Conservation (phyloP, 2,113 vertebrate species). For the Salvelinus fontinalis region DNA sequence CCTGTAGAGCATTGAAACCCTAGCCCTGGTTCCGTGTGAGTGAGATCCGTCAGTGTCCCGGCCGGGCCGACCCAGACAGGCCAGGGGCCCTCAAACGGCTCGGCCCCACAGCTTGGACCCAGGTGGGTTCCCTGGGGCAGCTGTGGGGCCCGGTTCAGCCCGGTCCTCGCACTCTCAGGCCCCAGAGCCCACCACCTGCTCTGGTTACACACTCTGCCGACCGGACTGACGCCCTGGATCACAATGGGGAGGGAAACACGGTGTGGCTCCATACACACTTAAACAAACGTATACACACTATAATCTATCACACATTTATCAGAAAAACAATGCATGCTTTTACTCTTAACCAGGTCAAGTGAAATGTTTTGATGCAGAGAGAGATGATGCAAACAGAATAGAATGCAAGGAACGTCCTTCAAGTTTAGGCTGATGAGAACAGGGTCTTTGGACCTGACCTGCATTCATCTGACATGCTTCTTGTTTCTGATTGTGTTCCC, state of each 20-base stretch:
- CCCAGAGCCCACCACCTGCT: constrained; percentile 4
- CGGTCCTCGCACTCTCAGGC: background rate
- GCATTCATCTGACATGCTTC: background rate
- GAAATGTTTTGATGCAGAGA: background rate
- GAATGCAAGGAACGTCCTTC: background rate
- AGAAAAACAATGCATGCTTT: background rate
- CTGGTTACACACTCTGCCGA: background rate
- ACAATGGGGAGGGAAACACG: background rate
- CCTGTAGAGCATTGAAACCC: background rate
- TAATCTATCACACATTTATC: background rate
- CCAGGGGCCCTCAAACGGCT: background rate
- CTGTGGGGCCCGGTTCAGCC: background rate
- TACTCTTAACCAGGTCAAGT: background rate
- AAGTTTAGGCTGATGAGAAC: background rate
- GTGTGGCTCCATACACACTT: background rate
- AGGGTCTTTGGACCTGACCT: background rate
- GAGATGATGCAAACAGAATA: background rate
- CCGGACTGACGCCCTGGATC: background rate
- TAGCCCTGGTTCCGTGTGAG: background rate
- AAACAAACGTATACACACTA: background rate
- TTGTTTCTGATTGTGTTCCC: background rate
- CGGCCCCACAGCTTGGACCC: background rate
- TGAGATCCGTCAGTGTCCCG: background rate
- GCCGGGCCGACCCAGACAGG: background rate
- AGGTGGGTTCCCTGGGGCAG: background rate